These are phyloP conservation scores for Solea solea DNA, from an alignment of 2,113 vertebrate genomes.

Conservation along the genomic window DNA sequence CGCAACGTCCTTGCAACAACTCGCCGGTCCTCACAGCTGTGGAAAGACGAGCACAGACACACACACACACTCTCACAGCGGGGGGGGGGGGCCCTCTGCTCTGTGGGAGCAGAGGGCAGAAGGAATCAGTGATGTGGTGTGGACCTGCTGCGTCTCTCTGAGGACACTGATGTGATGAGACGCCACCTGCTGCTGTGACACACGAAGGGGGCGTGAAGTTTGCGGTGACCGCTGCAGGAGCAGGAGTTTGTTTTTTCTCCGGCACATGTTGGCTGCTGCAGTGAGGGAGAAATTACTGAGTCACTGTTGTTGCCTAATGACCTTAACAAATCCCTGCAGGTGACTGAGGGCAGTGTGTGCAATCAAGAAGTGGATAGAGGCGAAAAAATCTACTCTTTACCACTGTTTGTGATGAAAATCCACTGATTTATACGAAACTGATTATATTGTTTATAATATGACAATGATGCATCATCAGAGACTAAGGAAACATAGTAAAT, in stretches of 20 bases:
- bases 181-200: slow-evolving; percentile 39
- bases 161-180: slow-evolving; percentile 54
- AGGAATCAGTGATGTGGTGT: slow-evolving; percentile 42
- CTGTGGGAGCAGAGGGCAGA: slow-evolving; percentile 46
- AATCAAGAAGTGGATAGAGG: background rate
- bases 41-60: slow-evolving; percentile 1
- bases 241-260: slow-evolving; percentile 12
- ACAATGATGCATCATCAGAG: too few relatives aligned
- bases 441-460: too few relatives aligned
- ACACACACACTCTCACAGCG: background rate
- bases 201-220: slow-evolving; percentile 16
- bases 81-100: too few relatives aligned
- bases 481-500: too few relatives aligned
- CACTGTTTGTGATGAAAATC: background rate
- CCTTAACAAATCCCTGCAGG: slow-evolving; percentile 20
- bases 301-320: slow-evolving; percentile 31
- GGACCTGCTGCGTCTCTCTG: slow-evolving; percentile 31
- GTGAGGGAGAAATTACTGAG: slow-evolving; percentile 35
- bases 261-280: slow-evolving; percentile 9
- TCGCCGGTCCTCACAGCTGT: background rate
- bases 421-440: too few relatives aligned
- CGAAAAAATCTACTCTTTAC: background rate
- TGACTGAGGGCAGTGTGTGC: slow-evolving; percentile 8
- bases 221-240: slow-evolving; percentile 16
- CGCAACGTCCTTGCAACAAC: too few relatives aligned